Evolutionary conservation across 2,888 invertebrate genomes (phyloP), one percentile per base, ranked within the genome.

Genomic region (Drosophila borealis): DNA sequence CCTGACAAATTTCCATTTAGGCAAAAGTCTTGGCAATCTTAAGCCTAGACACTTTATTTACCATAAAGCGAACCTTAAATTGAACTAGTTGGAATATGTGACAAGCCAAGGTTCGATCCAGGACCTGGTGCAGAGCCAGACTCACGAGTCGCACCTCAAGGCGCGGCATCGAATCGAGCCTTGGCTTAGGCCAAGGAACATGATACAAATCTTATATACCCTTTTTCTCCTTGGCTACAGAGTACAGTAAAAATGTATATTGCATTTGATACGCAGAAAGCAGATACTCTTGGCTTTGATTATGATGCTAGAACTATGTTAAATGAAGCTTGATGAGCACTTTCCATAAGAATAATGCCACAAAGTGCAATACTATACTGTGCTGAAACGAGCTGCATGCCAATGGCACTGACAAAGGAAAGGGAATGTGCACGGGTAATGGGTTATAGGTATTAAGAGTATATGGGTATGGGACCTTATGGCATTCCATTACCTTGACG

Each of bases 401-500:
- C 37, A 19, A 49, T 50, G 39, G 41, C 36, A 53, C 10, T 11
- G 34, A 13, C 19, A 10, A 17, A 1, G 44, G 37, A 8, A 4
- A n/a, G n/a, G 25, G 9, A 9, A 17, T 6, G 36, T 50, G 14
- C 4, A 10, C 0, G 37, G 34, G 42, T n/a, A 14, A 42, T 34
- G 13, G 36, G 5, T n/a, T 10, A 19, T 36, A 9, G 39, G 29
- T 41, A 41, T 44, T 21, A 37, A 19, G 13, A 10, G 33, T 29
- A 29, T 29, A 29, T 29, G 33, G 2, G 36, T 2, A 21, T n/a
- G 25, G 13, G 9, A 59, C 25, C 49, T 42, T 57, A 61, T 54
- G 62, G 55, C 65, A 74, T 79, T 59, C 63, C 73, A 80, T 67
- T 75, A 74, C 79, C 75, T 68, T 75, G 75, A 60, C 63, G 56